Evolutionary conservation across 2,888 invertebrate species (phyloP), one percentile per base, ranked within the genome.

Genomic region (Synergus laeviventris): DNA sequence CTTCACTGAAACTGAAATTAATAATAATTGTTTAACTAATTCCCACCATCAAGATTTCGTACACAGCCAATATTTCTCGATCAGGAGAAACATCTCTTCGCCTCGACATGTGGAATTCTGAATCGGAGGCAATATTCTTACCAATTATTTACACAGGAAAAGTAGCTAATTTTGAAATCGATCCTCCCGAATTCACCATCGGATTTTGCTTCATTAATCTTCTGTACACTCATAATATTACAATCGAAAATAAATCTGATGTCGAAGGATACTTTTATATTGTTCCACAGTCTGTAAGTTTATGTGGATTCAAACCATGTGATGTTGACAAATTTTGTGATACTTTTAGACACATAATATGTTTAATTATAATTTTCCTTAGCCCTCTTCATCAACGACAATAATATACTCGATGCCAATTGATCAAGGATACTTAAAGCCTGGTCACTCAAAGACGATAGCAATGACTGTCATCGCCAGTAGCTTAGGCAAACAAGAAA

Each of bases 161-260:
- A 81, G 91, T 92, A 3, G 93, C 94, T 0, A 81, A 88, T 9
- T 89, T 94, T 8, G 85, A 86, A 9, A 90, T 91, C 60, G 89
- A 90, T 0, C 94, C 94, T 0, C 84, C 90, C 0, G 92, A 93
- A 62, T 91, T 94, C 12, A 91, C 90, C 21, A 87, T 94, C 60
- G 90, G 92, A 79, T 93, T 93, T 74, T 94, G 94, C 83, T 94
- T 94, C 84, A 83, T 94, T 21, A 93, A 93, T 82, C 93, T 91
- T 80, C 88, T 92, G 0, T 94, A 94, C 80, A 87, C 89, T 18
- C 86, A 92, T 64, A 91, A 91, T n/a, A 89, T 94, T 54, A 84
- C 83, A 11, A 83, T 94, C 14, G 87, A 87, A 9, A 93, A 93
- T 77, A 89, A 91, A 1, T 89, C 91, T 38, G 91, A 92, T 42